Evolutionary conservation across 1,140 invertebrate species (phyloP).

Genomic region (Pachyrhynchus sulphureomaculatus): DNA sequence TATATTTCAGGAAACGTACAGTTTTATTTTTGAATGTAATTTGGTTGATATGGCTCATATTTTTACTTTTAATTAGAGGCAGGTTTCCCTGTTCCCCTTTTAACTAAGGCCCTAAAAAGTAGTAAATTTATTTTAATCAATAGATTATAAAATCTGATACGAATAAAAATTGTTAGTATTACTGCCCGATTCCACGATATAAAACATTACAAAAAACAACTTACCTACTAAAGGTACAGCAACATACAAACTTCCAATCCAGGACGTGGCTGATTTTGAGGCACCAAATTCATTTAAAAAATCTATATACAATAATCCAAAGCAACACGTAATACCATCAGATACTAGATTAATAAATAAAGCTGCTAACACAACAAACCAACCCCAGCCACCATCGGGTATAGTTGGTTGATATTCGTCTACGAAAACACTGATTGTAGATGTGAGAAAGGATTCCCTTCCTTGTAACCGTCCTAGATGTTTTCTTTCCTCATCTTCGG

Average conservation of each 20-base stretch:
- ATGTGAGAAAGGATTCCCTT: slow-evolving; percentile 29
- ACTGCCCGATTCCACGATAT: too few species aligned
- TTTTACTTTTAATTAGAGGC: too few species aligned
- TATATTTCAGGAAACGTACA: too few species aligned
- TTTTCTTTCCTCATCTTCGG: slow-evolving; percentile 15
- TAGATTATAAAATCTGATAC: too few species aligned
- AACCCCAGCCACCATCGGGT: slow-evolving; percentile 78
- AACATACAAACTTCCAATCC: slow-evolving; percentile 86
- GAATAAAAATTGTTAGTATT: too few species aligned
- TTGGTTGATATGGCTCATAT: too few species aligned
- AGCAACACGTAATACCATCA: slow-evolving; percentile 91
- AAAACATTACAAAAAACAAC: too few species aligned
- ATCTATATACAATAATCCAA: slow-evolving; percentile 85
- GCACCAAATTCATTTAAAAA: slow-evolving; percentile 83
- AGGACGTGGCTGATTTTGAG: slow-evolving; percentile 79
- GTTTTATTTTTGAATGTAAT: too few species aligned
- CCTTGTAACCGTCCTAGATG: slow-evolving; percentile 20
- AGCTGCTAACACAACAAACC: slow-evolving; percentile 84
- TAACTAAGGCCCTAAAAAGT: too few species aligned
- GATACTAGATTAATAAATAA: slow-evolving; percentile 88
- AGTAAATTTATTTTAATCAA: too few species aligned
- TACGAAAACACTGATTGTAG: slow-evolving; percentile 21
- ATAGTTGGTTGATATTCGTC: slow-evolving; percentile 54
- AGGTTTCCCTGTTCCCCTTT: too few species aligned
- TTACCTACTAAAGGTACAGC: slow-evolving; percentile 70